Evolutionary conservation across 2,113 vertebrate genomes (phyloP).

Genomic region (human (Homo sapiens)): DNA sequence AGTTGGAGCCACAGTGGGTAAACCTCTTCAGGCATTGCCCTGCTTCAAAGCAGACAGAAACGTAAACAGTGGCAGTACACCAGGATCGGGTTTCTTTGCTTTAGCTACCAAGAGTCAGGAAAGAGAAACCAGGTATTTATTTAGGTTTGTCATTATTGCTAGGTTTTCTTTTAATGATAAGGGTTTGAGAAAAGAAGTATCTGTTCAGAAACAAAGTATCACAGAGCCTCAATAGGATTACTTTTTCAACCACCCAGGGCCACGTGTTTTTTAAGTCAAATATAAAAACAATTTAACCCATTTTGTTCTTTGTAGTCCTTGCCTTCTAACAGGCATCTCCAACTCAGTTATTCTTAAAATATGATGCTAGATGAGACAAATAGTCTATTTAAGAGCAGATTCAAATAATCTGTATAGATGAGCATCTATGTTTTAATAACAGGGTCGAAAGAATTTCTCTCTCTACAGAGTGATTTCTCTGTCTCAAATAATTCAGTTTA

Average conservation of each 20-base stretch:
- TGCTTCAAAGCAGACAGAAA: slow-evolving; percentile 48
- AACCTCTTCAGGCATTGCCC: not conserved
- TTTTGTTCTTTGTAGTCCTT: not conserved
- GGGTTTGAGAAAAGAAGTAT: slow-evolving; percentile 15
- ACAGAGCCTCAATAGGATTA: not conserved
- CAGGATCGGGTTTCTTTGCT: not conserved
- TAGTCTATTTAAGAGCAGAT: not conserved
- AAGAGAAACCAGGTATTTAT: slow-evolving; percentile 38
- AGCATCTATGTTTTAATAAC: not conserved
- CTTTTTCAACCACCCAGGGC: not conserved
- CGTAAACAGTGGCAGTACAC: not conserved
- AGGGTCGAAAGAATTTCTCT: not conserved
- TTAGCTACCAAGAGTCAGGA: slow-evolving; percentile 41
- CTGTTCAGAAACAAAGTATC: not conserved
- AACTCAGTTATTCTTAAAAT: not conserved
- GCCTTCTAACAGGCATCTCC: not conserved
- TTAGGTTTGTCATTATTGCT: not conserved
- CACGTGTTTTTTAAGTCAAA: not conserved
- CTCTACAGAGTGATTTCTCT: not conserved
- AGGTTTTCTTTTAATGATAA: slow-evolving; percentile 7
- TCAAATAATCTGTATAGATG: not conserved
- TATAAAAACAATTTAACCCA: not conserved
- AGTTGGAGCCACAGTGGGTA: not conserved
- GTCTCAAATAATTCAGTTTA: not conserved
- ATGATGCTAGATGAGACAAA: not conserved